phyloP scores from a whole-genome alignment of 2,888 invertebrate genomes.

The Boloria euphrosyne region DNA sequence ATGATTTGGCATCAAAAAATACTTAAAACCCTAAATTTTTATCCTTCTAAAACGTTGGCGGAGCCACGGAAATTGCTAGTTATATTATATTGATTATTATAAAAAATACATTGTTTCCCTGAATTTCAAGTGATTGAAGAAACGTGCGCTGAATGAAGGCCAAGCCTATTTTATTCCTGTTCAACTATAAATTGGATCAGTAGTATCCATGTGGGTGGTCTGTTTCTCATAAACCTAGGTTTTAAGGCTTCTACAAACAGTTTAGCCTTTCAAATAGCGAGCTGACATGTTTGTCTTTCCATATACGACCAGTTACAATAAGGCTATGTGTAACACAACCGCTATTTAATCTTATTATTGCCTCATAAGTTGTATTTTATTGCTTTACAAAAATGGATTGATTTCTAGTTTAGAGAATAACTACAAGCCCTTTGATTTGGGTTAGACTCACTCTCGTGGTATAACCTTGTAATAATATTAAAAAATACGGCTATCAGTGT shows the following conservation, averaged over 20 bases:
- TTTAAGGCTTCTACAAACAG: constrained; percentile 35
- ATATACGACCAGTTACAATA: constrained; percentile 27
- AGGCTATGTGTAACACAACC: constrained; percentile 21
- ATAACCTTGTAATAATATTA: not conserved
- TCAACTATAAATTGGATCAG: constrained; percentile 34
- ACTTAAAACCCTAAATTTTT: no score
- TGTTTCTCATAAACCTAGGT: constrained; percentile 33
- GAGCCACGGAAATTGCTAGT: no score
- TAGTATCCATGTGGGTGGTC: constrained; percentile 37
- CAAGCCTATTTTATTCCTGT: constrained; percentile 28
- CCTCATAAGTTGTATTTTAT: constrained; percentile 27
- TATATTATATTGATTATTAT: not conserved
- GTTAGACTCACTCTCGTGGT: not conserved
- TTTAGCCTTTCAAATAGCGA: constrained; percentile 28
- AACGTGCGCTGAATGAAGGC: constrained; percentile 13
- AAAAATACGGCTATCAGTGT: not conserved
- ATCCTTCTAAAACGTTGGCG: no score
- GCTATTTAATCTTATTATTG: constrained; percentile 25
- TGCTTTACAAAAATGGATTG: constrained; percentile 17
- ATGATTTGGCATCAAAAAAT: no score
- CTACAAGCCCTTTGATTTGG: not conserved
- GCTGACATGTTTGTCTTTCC: constrained; percentile 25
- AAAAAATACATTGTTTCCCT: not conserved
- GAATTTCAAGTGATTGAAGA: constrained; percentile 8
- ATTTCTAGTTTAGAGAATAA: not conserved